Evolutionary conservation across 37 sponge, comb jelly and placozoan genomes (phyloP), one percentile per base, ranked within the genome.

Genomic region (Amphimedon queenslandica): DNA sequence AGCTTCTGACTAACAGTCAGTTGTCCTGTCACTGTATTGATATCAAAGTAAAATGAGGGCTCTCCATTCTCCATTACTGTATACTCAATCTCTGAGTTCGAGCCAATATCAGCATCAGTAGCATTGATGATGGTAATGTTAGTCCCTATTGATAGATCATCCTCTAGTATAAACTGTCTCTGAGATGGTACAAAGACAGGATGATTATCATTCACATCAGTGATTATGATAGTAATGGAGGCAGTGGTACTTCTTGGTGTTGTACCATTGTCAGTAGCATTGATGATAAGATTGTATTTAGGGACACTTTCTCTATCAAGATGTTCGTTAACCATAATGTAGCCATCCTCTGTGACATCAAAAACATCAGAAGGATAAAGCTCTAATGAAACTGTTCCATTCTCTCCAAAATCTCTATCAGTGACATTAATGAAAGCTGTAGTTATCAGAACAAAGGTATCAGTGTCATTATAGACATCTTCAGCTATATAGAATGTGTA

Each of bases 291-390:
- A 1, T 51, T 10, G 66, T 79, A 84, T 18, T 27, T n/a, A 2
- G 37, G 55, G 2, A 0, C 31, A 2, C 36, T 55, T 60, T 92
- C 93, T 73, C 93, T 69, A 71, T 92, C 93, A 21, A 92, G 80
- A 47, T 83, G 10, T 1, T 18, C 55, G 33, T 64, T 58, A 2
- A 84, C 34, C 30, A 32, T 27, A 4, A 89, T 63, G 10, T 2
- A 4, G 1, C 80, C 90, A 64, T 57, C 55, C 38, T 32, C 35
- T 4, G 35, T n/a, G 20, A 87, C 57, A 10, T 57, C 21, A 40
- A 87, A 80, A 25, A 67, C 61, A n/a, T 30, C 39, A 16, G 23
- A 13, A 2, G 11, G 37, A 30, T 37, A 18, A 27, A 89, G 51
- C 0, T 40, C 57, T 1, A 79, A 68, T 10, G 1, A 27, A 1